Evolutionary conservation across 2,888 invertebrate species (phyloP), one percentile per base, ranked within the genome.

Genomic region (Lamproptera curius): DNA sequence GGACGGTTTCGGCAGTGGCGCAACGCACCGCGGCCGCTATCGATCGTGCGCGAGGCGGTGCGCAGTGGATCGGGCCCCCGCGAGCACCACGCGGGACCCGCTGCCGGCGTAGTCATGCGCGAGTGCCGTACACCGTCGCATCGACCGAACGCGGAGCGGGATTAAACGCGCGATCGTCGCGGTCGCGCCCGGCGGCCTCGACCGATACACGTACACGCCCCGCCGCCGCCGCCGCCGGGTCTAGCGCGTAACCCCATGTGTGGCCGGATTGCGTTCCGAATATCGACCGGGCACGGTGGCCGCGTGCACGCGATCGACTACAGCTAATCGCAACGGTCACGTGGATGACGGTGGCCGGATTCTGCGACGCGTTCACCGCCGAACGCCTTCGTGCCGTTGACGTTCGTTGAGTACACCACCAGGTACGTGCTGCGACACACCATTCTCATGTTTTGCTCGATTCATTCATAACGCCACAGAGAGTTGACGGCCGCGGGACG

Each of bases 111-210:
- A 76, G 76, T 71, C 76, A 74, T 80, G 83, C 82, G 82, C 82
- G 76, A 65, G 67, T 65, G 57, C 67, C 59, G 58, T 56, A 57
- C 58, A 70, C 62, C 61, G 68, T 69, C 72, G 73, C 81, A 79
- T 76, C 81, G 76, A 74, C 79, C 78, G 66, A 62, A 53, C 63
- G 59, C 57, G 60, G 61, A 66, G 63, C 64, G 57, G 64, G 63
- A 69, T 63, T 75, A 72, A 64, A 73, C 70, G 78, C 81, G 80
- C 84, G 73, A 80, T 76, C 73, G 77, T 70, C 72, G 89, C 89
- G 85, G 80, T 81, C 73, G 76, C 71, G 67, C 71, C 68, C 72
- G 70, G 67, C 69, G 62, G 64, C 77, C 67, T 63, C 61, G 63
- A 64, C 62, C 57, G 56, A 59, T 58, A 55, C 55, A 59, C 62